A percentile compares a stretch with the other conserved stretches of the same genome.
Evolutionary conservation across 2,113 vertebrate genomes (phyloP).

Genomic region (Peromyscus leucopus): DNA sequence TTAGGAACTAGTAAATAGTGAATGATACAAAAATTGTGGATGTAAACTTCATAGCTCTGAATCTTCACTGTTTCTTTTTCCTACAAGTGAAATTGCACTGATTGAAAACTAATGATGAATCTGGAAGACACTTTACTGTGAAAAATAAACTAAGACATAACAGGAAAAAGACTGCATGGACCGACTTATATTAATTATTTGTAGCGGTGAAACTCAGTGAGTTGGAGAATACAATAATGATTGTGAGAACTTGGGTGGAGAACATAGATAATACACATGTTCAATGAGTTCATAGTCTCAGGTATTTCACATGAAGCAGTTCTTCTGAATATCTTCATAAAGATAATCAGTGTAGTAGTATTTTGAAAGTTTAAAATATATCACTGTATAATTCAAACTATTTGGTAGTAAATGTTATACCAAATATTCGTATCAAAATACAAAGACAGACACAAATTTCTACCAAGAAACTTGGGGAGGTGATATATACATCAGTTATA

Average conservation of each 20-base stretch:
- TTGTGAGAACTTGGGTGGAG: not conserved
- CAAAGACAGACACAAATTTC: not conserved
- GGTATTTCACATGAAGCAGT: not conserved
- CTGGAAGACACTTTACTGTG: not conserved
- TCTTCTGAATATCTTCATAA: not conserved
- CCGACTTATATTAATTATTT: not conserved
- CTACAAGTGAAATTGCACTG: not conserved
- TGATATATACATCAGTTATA: not conserved
- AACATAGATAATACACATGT: too few species aligned
- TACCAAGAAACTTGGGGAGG: not conserved
- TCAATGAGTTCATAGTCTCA: too few species aligned
- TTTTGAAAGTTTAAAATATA: not conserved
- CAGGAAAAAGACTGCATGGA: not conserved
- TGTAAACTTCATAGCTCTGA: not conserved
- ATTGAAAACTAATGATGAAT: not conserved
- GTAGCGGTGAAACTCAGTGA: not conserved
- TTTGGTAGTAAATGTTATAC: not conserved
- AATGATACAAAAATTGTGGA: not conserved
- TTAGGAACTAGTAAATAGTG: not conserved
- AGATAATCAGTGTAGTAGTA: not conserved
- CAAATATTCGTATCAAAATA: not conserved
- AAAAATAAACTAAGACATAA: not conserved
- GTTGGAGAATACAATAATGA: not conserved
- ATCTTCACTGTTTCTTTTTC: not conserved
- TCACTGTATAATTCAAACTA: not conserved